These are phyloP conservation scores for Centrocercus urophasianus DNA, from an alignment of 2,113 vertebrate species.

Conservation along the genomic window DNA sequence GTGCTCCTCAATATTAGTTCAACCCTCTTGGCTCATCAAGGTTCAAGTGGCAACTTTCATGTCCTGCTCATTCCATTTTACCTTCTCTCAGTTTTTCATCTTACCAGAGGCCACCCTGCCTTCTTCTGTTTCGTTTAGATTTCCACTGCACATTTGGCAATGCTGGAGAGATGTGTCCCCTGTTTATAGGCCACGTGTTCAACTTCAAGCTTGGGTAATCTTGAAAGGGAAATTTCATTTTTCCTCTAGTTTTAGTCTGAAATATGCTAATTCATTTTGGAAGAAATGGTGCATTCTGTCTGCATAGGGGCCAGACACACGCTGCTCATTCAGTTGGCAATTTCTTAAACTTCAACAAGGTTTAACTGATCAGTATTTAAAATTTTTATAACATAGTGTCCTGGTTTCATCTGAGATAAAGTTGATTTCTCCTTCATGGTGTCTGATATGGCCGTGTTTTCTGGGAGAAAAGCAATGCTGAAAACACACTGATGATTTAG, in stretches of 20 bases:
- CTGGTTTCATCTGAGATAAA: too few species aligned
- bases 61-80: background rate
- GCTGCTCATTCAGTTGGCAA: background rate
- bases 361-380: background rate
- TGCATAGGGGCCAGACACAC: background rate
- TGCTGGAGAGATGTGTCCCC: background rate
- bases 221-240: background rate
- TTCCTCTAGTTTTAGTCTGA: background rate
- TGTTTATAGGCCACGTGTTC: too few species aligned
- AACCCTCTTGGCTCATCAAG: background rate
- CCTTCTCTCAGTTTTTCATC: background rate
- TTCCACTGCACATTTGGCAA: background rate
- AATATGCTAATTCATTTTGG: background rate
- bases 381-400: background rate
- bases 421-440: too few species aligned
- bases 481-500: too few species aligned
- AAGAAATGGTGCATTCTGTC: background rate
- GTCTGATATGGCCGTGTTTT: too few species aligned
- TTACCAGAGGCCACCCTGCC: background rate
- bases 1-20: accelerated
- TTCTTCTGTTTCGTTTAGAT: background rate
- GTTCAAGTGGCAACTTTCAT: background rate
- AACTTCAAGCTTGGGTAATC: background rate
- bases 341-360: background rate
- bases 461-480: too few species aligned